phyloP scores from a whole-genome alignment of 2,888 invertebrate species.

The Drosophila histrio region DNA sequence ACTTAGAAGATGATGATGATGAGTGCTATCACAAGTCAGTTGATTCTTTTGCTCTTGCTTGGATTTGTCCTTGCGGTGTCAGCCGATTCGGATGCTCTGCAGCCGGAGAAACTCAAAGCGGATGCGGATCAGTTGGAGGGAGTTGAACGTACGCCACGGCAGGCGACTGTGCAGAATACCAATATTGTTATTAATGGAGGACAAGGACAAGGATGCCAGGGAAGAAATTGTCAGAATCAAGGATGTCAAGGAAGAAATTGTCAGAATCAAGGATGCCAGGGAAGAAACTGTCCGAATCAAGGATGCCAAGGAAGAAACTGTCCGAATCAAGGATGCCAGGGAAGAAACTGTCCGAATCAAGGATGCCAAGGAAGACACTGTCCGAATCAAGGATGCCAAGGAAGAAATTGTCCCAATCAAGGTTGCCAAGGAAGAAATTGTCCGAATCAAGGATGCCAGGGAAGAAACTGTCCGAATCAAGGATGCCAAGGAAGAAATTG shows the following conservation, averaged over 20 bases:
- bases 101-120: constrained; percentile 1
- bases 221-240: neutral
- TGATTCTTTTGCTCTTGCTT: constrained; percentile 14
- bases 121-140: constrained; percentile 3
- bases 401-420: neutral
- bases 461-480: neutral
- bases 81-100: constrained; percentile 1
- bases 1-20: constrained; percentile 46
- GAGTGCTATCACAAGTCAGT: constrained; percentile 4
- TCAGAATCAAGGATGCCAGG: neutral
- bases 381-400: neutral
- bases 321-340: neutral
- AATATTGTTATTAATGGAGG: neutral
- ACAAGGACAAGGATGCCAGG: neutral
- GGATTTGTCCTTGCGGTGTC: neutral
- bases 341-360: neutral
- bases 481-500: neutral
- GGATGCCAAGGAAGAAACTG: neutral
- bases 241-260: neutral
- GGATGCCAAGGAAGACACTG: neutral
- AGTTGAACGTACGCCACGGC: constrained; percentile 36
- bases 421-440: neutral
- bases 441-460: neutral
- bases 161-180: constrained; percentile 4
- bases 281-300: neutral